Conservation (phyloP, 1,140 invertebrate genomes). For the Bombus superbus region DNA sequence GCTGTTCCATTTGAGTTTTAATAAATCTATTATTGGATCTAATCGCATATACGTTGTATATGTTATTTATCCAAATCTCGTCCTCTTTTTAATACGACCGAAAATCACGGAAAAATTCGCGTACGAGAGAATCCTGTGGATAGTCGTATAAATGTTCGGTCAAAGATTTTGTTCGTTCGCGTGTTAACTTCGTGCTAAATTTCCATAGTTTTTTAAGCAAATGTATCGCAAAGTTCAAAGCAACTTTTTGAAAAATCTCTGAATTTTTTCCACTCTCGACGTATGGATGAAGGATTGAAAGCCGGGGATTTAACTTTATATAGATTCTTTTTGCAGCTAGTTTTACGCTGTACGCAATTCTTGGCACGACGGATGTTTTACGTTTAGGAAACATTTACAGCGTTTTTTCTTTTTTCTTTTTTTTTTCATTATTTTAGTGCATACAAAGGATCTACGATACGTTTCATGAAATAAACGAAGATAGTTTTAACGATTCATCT, state of each 20-base stretch:
- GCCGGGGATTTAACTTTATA: neutral
- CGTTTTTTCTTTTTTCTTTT: no score
- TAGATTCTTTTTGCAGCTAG: neutral
- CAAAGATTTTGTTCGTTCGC: neutral
- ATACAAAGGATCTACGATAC: neutral
- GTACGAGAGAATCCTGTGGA: neutral
- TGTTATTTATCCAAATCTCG: neutral
- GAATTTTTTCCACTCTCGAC: neutral
- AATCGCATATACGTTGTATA: neutral
- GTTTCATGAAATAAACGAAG: neutral
- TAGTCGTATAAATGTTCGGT: neutral
- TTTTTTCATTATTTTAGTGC: neutral
- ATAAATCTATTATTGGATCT: slow-evolving; percentile 33
- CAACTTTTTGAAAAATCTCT: neutral
- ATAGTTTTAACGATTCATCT: neutral
- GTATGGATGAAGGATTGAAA: neutral
- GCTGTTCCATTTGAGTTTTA: neutral
- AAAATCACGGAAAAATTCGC: no score
- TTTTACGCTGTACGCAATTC: neutral
- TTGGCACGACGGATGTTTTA: neutral
- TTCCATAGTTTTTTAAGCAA: neutral
- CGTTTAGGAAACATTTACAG: neutral
- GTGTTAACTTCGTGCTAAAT: neutral
- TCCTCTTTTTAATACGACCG: no score
- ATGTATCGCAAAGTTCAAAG: neutral